Base-by-base conservation (phyloP, 2,888 invertebrate genomes). In the Cosmia trapezina region DNA sequence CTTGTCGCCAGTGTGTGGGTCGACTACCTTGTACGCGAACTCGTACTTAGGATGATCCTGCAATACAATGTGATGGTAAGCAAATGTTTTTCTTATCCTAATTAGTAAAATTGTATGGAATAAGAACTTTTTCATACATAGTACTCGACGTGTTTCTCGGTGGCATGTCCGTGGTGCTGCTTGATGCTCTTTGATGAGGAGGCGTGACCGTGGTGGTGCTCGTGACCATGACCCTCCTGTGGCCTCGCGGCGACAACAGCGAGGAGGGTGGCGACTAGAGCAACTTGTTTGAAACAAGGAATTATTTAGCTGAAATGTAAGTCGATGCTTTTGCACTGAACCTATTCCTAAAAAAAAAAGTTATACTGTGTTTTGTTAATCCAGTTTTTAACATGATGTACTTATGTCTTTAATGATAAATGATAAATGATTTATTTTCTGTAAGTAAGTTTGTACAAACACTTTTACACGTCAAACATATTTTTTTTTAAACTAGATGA, bases 31-130 rank as follows among this genome's bases (percentile, higher is more conserved):
- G 37, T 60, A 60, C 14, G n/a, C 59, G 14, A 60, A 60, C 14
- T 60, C 59, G 37, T 60, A 60, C 5, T 70, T 70, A 14, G 70
- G 68, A 9, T 67, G 95, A 94, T 2, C 96, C 96, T 73, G 90
- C 90, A 62, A 53, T 11, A 41, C 1, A 47, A 6, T 9, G 7
- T 14, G 12, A 53, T 1, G 17, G 7, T 68, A 7, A 43, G 33
- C 9, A 49, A 37, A 37, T 37, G 6, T 37, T n/a, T n/a, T n/a
- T 37, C 37, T 37, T 37, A 37, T 37, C 37, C 37, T 37, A 37
- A 14, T 45, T 12, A 14, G 14, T 45, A 4, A 14, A 14, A 45
- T 4, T 45, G 4, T 45, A 45, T 45, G 12, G 4, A 14, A 12
- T 45, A 45, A 4, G 14, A 45, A 45, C 45, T 14, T 45, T 45